A percentile compares a stretch with the other conserved stretches of the same genome.
These are phyloP conservation scores for Standfussiana lucernea DNA, from an alignment of 2,888 invertebrate species.

Conservation along the genomic window DNA sequence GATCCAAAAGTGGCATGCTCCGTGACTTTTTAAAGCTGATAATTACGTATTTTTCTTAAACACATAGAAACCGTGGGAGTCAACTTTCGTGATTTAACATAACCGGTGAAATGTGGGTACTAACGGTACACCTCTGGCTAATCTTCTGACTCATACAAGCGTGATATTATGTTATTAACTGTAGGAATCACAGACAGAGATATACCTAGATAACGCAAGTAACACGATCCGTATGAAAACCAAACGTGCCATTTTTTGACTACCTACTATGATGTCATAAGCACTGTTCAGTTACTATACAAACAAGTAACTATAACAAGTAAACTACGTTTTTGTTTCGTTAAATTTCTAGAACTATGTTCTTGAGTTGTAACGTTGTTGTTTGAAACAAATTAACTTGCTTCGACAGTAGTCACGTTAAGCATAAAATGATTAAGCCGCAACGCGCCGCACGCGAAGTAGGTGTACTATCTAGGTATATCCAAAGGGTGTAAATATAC, in stretches of 20 bases:
- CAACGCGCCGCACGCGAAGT: too few species aligned
- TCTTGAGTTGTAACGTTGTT: neutral
- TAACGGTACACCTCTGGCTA: neutral
- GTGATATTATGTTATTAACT: neutral
- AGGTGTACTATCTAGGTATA: too few species aligned
- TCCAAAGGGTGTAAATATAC: too few species aligned
- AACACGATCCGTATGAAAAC: neutral
- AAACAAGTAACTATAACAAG: neutral
- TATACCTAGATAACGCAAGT: neutral
- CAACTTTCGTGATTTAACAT: too few species aligned
- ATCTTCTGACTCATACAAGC: neutral
- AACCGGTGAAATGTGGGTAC: too few species aligned
- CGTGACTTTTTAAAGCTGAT: too few species aligned
- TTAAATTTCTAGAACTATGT: neutral
- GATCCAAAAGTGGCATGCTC: too few species aligned
- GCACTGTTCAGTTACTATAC: neutral
- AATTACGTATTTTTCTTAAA: too few species aligned
- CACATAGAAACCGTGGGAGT: neutral
- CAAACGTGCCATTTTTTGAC: neutral
- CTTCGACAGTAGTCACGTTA: neutral
- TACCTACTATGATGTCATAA: too few species aligned
- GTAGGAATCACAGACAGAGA: neutral
- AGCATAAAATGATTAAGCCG: too few species aligned
- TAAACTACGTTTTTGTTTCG: neutral
- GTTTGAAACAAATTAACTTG: neutral